Conservation (phyloP, 1,140 invertebrate species). For the Bursaphelenchus mucronatus region DNA sequence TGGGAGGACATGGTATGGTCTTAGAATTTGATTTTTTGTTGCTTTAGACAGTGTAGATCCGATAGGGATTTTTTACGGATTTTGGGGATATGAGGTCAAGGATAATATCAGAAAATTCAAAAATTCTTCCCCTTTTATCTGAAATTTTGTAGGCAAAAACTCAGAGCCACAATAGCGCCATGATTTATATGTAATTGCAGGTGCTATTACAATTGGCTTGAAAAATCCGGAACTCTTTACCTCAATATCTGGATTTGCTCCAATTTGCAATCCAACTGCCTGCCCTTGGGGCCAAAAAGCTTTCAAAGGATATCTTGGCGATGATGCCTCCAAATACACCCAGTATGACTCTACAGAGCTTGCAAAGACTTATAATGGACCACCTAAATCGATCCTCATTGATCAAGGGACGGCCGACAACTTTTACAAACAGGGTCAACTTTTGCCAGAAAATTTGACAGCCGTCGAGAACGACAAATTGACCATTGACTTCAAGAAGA, state of each 20-base stretch:
- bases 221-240: constrained; percentile 84
- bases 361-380: constrained; percentile 77
- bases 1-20: constrained; percentile 54
- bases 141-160: too few species aligned
- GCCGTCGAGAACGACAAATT: constrained; percentile 68
- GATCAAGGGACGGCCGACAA: constrained; percentile 88
- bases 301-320: constrained; percentile 80
- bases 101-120: not conserved
- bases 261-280: constrained; percentile 81
- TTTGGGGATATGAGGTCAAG: not conserved
- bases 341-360: constrained; percentile 83
- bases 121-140: too few species aligned
- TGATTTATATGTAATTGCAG: constrained; percentile 68
- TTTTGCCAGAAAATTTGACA: constrained; percentile 80
- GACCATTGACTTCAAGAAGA: constrained; percentile 72
- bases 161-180: too few species aligned
- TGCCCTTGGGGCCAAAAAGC: constrained; percentile 80
- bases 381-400: constrained; percentile 76
- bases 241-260: constrained; percentile 90
- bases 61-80: not conserved
- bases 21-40: constrained; percentile 13
- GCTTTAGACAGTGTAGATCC: constrained; percentile 63
- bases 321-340: constrained; percentile 68
- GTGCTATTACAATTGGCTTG: constrained; percentile 82
- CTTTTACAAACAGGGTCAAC: constrained; percentile 73